A percentile compares a stretch with the other conserved stretches of the same genome.
phyloP scores from a whole-genome alignment of 2,797 vertebrate species.

The Scarus forsteni region DNA sequence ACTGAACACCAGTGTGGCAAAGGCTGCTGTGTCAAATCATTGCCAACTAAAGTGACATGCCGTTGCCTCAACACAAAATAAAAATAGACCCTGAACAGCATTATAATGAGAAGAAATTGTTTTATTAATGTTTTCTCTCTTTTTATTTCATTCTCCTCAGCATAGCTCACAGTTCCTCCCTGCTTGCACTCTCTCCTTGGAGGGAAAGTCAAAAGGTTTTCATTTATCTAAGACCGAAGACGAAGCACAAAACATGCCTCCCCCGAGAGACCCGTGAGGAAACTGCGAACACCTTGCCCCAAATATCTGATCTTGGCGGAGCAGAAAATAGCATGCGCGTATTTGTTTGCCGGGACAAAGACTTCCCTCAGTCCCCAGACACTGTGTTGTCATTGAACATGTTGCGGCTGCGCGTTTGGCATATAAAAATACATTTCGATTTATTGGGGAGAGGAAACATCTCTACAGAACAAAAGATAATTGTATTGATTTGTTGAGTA shows the following conservation, averaged over 20 bases:
- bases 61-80: conserved; percentile 61
- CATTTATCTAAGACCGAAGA: conserved; percentile 83
- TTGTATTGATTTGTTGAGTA: conserved; percentile 80
- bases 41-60: conserved; percentile 59
- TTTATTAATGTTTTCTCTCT: conserved; percentile 75
- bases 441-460: conserved; percentile 68
- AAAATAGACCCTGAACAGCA: conserved; percentile 71
- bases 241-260: conserved; percentile 78
- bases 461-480: conserved; percentile 77
- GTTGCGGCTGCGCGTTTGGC: conserved; percentile 61
- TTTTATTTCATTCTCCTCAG: conserved; percentile 61
- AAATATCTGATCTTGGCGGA: conserved; percentile 84
- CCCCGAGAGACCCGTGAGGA: conserved; percentile 80
- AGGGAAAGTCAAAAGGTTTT: conserved; percentile 84
- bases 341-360: conserved; percentile 83
- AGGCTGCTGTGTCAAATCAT: conserved; percentile 65
- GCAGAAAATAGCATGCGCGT: conserved; percentile 83
- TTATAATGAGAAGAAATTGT: conserved; percentile 77
- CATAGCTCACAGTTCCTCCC: conserved; percentile 75
- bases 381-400: conserved; percentile 80
- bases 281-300: conserved; percentile 85
- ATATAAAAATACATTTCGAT: conserved; percentile 80
- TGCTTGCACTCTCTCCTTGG: conserved; percentile 76
- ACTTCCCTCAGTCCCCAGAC: conserved; percentile 75
- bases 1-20: conserved; percentile 57